A percentile compares a stretch with the other conserved stretches of the same genome.
Evolutionary conservation across 1,140 invertebrate species (phyloP).

Genomic region (Drosophila ambigua): DNA sequence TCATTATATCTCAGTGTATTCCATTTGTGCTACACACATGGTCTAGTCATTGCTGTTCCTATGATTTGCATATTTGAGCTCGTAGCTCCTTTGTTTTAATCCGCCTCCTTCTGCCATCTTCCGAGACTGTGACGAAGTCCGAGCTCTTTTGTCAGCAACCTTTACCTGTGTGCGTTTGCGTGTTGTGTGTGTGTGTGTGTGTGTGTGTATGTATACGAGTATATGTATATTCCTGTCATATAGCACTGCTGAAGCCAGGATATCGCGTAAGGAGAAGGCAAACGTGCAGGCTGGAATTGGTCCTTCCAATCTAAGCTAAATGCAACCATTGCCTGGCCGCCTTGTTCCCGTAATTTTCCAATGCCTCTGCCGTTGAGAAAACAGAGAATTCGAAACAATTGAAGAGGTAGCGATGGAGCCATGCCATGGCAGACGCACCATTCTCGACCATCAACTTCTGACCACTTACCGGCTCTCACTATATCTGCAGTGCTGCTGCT

Average conservation of each 20-base stretch:
- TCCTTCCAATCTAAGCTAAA: constrained; percentile 82
- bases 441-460: constrained; percentile 81
- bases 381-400: constrained; percentile 79
- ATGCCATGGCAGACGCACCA: constrained; percentile 67
- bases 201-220: constrained; percentile 14
- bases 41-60: constrained; percentile 48
- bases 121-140: constrained; percentile 53
- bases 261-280: constrained; percentile 80
- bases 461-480: constrained; percentile 73
- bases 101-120: constrained; percentile 53
- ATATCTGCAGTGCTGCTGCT: constrained; percentile 53
- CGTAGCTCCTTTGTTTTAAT: constrained; percentile 78
- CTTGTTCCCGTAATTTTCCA: constrained; percentile 43
- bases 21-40: constrained; percentile 8
- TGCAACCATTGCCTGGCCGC: constrained; percentile 55
- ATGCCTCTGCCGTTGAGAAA: constrained; percentile 51
- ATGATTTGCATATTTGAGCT: constrained; percentile 79
- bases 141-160: constrained; percentile 71
- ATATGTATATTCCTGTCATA: constrained; percentile 25
- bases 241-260: constrained; percentile 48
- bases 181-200: neutral
- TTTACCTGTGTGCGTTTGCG: constrained; percentile 54
- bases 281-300: constrained; percentile 71
- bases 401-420: constrained; percentile 57
- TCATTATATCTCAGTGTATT: constrained; percentile 21